phyloP scores from a whole-genome alignment of 2,113 vertebrate species.

The Stigmatopora argus region DNA sequence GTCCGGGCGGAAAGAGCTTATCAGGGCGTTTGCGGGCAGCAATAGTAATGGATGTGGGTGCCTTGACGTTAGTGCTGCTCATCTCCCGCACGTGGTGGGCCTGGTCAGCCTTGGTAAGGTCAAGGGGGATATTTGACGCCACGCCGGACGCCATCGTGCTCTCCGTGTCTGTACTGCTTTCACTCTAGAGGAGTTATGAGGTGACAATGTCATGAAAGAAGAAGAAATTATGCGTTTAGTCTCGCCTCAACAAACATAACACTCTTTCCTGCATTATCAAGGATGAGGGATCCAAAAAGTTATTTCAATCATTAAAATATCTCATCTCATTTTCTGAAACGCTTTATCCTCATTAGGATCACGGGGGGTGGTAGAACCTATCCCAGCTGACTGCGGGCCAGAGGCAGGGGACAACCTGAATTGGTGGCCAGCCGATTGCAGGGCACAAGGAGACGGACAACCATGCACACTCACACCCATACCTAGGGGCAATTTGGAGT shows the following conservation, averaged over 20 bases:
- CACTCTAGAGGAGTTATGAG: conserved; percentile 37
- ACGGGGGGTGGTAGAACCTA: too few relatives aligned
- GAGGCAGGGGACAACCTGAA: too few relatives aligned
- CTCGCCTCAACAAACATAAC: conserved; percentile 1
- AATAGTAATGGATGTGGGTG: conserved; percentile 68
- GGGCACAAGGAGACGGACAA: too few relatives aligned
- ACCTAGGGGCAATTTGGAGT: too few relatives aligned
- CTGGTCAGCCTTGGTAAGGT: not conserved
- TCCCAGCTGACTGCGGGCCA: too few relatives aligned
- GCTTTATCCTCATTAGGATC: too few relatives aligned
- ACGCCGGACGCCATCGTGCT: conserved; percentile 52
- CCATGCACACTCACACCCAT: too few relatives aligned
- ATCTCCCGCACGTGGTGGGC: conserved; percentile 41
- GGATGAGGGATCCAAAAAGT: not conserved
- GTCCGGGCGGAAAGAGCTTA: conserved; percentile 43
- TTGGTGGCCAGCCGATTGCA: too few relatives aligned
- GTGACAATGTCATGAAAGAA: not conserved
- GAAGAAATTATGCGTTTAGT: not conserved
- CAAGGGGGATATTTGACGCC: not conserved
- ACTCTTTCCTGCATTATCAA: not conserved
- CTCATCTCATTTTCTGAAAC: too few relatives aligned
- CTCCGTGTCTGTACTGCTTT: conserved; percentile 65
- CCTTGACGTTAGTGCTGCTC: conserved; percentile 37
- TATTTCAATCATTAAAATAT: too few relatives aligned
- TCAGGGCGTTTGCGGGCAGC: conserved; percentile 58